Percentiles rank a stretch among this genome's conserved stretches.
Evolutionary conservation across 2,888 invertebrate species (phyloP).

Genomic region (Arge pagana): DNA sequence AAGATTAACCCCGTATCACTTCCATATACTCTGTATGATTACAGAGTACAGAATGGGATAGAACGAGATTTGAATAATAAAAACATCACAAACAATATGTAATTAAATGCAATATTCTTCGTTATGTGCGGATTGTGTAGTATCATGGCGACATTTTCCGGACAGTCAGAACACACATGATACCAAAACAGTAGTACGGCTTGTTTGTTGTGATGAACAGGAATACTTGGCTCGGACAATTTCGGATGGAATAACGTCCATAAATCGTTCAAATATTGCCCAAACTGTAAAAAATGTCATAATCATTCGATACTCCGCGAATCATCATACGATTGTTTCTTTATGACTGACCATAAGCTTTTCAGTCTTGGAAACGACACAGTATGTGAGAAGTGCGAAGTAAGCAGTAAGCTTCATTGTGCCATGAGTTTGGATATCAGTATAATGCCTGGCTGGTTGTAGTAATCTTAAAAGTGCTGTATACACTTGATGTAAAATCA

Average conservation of each 20-base stretch:
- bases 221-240: constrained; percentile 90
- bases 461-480: constrained; percentile 75
- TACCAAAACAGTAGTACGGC: constrained; percentile 92
- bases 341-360: constrained; percentile 79
- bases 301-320: too few relatives aligned
- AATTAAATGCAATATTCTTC: constrained; percentile 95
- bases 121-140: constrained; percentile 85
- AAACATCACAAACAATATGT: constrained; percentile 78
- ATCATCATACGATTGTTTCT: constrained; percentile 1
- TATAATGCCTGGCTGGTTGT: constrained; percentile 83
- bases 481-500: constrained; percentile 71
- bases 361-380: constrained; percentile 87
- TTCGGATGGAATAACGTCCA: constrained; percentile 96
- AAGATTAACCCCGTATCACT: constrained; percentile 16
- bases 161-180: constrained; percentile 89
- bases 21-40: too few relatives aligned
- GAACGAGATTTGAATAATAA: not conserved
- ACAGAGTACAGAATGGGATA: too few relatives aligned
- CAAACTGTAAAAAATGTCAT: constrained; percentile 69
- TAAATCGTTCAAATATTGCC: constrained; percentile 86
- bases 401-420: constrained; percentile 91
- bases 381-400: constrained; percentile 90
- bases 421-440: constrained; percentile 84
- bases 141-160: constrained; percentile 88
- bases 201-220: constrained; percentile 95